Evolutionary conservation across 2,888 invertebrate genomes (phyloP).

Genomic region (Cantharis flavilabris): DNA sequence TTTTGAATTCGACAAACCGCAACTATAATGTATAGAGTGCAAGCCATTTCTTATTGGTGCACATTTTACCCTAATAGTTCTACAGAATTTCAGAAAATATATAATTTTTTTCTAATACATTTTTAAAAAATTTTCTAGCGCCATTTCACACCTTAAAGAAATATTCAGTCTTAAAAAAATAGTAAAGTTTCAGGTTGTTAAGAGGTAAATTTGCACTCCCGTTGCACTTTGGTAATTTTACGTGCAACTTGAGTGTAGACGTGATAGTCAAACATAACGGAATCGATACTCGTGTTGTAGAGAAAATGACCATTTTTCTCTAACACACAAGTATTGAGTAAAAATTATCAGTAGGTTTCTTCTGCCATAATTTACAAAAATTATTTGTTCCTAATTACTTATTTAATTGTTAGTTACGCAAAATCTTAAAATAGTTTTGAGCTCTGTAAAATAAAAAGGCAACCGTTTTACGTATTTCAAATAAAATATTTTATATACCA

Average conservation of each 20-base stretch:
- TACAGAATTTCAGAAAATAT: constrained; percentile 5
- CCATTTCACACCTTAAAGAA: constrained; percentile 13
- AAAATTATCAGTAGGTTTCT: background rate
- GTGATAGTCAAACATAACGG: background rate
- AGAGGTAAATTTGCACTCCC: background rate
- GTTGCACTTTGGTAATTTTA: background rate
- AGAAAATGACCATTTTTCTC: background rate
- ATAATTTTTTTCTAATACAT: background rate
- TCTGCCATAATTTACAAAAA: background rate
- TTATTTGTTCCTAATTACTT: background rate
- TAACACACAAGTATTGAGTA: background rate
- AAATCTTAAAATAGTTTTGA: background rate
- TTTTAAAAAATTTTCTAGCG: constrained; percentile 2
- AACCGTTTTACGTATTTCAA: background rate
- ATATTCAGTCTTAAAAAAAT: constrained; percentile 18
- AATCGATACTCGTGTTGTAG: background rate
- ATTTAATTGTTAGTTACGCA: background rate
- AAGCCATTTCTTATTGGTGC: background rate
- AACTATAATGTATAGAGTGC: background rate
- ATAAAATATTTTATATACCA: background rate
- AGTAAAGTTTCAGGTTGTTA: constrained; percentile 6
- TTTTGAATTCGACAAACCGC: background rate
- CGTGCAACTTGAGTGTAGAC: background rate
- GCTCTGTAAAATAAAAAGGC: background rate
- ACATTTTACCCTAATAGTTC: background rate